Evolutionary conservation across 2,113 vertebrate genomes (phyloP).

Genomic region (Notechis scutatus): DNA sequence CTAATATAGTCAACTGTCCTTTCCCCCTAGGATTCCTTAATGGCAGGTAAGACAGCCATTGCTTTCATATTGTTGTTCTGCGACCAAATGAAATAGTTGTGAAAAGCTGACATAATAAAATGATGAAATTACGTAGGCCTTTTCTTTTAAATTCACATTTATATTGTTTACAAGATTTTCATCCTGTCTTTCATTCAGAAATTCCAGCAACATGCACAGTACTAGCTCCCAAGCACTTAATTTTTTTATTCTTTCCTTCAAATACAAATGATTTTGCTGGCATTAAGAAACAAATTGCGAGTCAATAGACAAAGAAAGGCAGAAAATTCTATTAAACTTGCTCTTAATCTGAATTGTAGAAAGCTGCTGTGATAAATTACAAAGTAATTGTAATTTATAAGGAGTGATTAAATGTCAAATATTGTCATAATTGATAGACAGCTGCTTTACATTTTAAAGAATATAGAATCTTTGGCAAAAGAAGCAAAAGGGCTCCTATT

Average conservation of each 20-base stretch:
- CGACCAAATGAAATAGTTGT: not conserved
- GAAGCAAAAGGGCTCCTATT: not conserved
- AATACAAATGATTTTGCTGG: not conserved
- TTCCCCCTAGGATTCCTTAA: not conserved
- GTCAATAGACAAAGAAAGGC: not conserved
- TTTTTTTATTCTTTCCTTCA: not conserved
- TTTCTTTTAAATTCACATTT: not conserved
- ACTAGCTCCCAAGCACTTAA: not conserved
- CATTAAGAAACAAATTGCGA: not conserved
- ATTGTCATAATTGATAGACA: not conserved
- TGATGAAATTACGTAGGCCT: not conserved
- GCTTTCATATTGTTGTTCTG: not conserved
- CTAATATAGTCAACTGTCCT: not conserved
- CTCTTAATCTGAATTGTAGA: not conserved
- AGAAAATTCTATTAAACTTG: not conserved
- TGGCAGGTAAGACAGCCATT: not conserved
- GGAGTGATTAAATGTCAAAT: not conserved
- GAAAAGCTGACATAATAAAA: not conserved
- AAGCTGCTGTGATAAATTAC: not conserved
- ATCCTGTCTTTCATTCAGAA: not conserved
- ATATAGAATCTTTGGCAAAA: not conserved
- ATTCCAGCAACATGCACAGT: not conserved
- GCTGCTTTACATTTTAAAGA: not conserved
- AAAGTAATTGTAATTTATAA: not conserved
- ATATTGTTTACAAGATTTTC: not conserved